phyloP scores from a whole-genome alignment of 2,797 vertebrate species.

The Caiman crocodilus region DNA sequence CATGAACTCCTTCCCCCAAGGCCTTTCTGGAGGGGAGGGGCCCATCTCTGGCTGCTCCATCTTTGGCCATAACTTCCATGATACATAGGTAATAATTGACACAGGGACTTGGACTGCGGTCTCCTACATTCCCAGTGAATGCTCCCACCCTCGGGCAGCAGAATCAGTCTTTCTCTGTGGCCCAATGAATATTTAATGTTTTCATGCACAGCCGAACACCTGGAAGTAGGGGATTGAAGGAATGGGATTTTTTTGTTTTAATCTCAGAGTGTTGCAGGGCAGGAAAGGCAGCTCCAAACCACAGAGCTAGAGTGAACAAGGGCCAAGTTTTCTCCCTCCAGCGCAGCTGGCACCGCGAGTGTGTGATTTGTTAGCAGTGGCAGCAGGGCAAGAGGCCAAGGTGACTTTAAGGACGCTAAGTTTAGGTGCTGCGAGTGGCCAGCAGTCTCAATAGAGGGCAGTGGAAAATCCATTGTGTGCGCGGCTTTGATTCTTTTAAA shows the following conservation, averaged over 20 bases:
- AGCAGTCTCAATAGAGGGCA: neutral
- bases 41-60: no score
- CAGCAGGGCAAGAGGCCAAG: conserved; percentile 55
- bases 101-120: conserved; percentile 46
- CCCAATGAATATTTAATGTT: conserved; percentile 14
- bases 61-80: no score
- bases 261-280: conserved; percentile 59
- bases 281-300: conserved; percentile 70
- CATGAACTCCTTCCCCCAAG: neutral
- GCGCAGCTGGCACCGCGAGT: conserved; percentile 57
- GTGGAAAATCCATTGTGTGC: neutral
- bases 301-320: conserved; percentile 61
- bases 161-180: neutral
- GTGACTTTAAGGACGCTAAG: conserved; percentile 35
- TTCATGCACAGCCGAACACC: conserved; percentile 27
- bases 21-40: neutral
- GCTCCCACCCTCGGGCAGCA: conserved; percentile 37
- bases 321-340: conserved; percentile 8
- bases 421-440: neutral
- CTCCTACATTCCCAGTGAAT: conserved; percentile 29
- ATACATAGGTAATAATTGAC: neutral
- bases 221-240: conserved; percentile 16
- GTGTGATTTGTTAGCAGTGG: conserved; percentile 50
- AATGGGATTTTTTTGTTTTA: neutral
- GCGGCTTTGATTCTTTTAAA: neutral